phyloP scores from a whole-genome alignment of 2,888 invertebrate genomes.

The Coremacera marginata region DNA sequence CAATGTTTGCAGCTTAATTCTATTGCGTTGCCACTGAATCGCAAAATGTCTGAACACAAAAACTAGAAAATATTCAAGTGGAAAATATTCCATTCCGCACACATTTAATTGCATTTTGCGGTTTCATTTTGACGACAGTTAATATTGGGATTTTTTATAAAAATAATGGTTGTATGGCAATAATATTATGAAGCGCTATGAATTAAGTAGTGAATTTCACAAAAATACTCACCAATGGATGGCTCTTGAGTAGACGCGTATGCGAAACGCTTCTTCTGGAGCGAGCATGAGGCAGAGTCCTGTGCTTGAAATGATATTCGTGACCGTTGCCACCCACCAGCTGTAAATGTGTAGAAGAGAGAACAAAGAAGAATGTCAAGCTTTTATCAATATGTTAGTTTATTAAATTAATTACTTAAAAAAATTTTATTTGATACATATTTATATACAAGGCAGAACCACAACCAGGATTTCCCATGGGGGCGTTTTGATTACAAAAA shows the following conservation, averaged over 20 bases:
- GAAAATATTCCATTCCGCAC: too few relatives aligned
- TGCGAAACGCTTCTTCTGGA: constrained; percentile 90
- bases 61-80: too few relatives aligned
- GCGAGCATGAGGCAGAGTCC: constrained; percentile 89
- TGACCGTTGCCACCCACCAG: constrained; percentile 84
- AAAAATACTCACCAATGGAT: constrained; percentile 85
- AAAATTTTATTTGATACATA: not conserved
- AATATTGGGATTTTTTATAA: too few relatives aligned
- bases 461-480: too few relatives aligned
- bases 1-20: not conserved
- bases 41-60: too few relatives aligned
- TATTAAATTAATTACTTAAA: not conserved
- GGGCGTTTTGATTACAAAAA: too few relatives aligned
- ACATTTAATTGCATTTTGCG: too few relatives aligned
- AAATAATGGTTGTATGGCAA: not conserved
- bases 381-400: not conserved
- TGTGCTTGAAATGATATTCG: constrained; percentile 95
- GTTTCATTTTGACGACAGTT: too few relatives aligned
- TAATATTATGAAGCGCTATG: too few relatives aligned
- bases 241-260: constrained; percentile 86
- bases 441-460: too few relatives aligned
- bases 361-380: constrained; percentile 15
- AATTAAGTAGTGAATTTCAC: not conserved
- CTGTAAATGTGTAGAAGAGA: constrained; percentile 71
- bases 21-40: too few relatives aligned